A percentile compares a stretch with the other conserved stretches of the same genome.
Conservation (phyloP, 2,113 vertebrate species). For the Perccottus glenii region DNA sequence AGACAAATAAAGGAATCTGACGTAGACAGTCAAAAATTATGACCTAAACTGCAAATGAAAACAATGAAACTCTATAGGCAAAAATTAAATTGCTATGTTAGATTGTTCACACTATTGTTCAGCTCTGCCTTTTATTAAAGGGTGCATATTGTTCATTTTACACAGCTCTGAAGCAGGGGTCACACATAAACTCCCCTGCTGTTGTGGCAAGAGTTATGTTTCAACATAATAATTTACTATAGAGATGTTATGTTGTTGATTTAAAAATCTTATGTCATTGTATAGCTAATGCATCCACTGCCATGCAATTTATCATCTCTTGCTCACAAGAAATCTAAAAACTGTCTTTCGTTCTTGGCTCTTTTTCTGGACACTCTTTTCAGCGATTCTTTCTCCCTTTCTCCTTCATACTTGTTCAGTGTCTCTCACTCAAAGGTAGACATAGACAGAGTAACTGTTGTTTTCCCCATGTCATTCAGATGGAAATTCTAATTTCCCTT, state of each 20-base stretch:
- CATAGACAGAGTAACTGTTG: slow-evolving; percentile 88
- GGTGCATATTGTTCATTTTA: not conserved
- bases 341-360: slow-evolving; percentile 77
- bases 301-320: slow-evolving; percentile 39
- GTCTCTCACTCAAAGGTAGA: slow-evolving; percentile 76
- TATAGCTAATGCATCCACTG: slow-evolving; percentile 69
- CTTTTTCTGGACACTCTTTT: slow-evolving; percentile 83
- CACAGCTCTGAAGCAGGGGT: slow-evolving; percentile 10
- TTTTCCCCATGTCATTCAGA: slow-evolving; percentile 93
- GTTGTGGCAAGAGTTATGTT: slow-evolving; percentile 21
- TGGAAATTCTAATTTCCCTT: slow-evolving; percentile 95
- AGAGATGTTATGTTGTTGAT: slow-evolving; percentile 65
- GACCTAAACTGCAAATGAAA: too few relatives aligned
- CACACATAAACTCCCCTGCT: slow-evolving; percentile 16
- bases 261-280: slow-evolving; percentile 85
- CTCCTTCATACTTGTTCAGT: slow-evolving; percentile 45
- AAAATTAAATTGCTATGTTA: too few relatives aligned
- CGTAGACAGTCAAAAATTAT: too few relatives aligned
- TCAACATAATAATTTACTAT: slow-evolving; percentile 77
- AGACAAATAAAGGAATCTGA: not conserved
- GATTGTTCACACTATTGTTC: too few relatives aligned
- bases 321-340: slow-evolving; percentile 69
- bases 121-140: not conserved
- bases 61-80: too few relatives aligned
- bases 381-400: slow-evolving; percentile 36